These are phyloP conservation scores for Gouania willdenowi DNA, from an alignment of 2,797 vertebrate genomes.

Conservation along the genomic window DNA sequence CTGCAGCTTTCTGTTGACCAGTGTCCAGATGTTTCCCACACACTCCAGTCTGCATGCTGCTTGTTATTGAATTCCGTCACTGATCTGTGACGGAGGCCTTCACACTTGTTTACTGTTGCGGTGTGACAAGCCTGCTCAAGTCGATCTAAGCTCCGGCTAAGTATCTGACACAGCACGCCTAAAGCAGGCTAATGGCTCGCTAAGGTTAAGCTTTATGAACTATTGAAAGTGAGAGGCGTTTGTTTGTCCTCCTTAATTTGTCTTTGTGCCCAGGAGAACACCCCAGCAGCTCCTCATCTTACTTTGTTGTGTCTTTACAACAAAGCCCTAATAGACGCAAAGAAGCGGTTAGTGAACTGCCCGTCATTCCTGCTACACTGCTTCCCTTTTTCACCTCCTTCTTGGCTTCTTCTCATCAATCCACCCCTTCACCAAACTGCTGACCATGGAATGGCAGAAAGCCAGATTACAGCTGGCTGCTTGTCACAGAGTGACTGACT, in stretches of 20 bases:
- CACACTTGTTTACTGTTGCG: conserved; percentile 42
- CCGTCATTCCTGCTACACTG: conserved; percentile 38
- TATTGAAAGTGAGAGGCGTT: conserved; percentile 12
- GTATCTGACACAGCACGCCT: conserved; percentile 12
- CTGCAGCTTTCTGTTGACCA: conserved; percentile 46
- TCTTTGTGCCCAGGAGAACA: conserved; percentile 2
- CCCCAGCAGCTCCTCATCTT: too few species aligned
- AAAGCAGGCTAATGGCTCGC: conserved; percentile 14
- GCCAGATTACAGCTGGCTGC: conserved; percentile 39
- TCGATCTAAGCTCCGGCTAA: conserved; percentile 39
- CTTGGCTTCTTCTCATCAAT: conserved; percentile 1
- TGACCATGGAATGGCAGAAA: conserved; percentile 40
- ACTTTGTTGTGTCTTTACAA: conserved; percentile 28
- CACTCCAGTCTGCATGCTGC: conserved; percentile 48
- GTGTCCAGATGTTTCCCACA: conserved; percentile 64
- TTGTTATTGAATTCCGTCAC: conserved; percentile 46
- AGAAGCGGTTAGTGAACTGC: conserved; percentile 50
- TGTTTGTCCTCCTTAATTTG: conserved; percentile 16
- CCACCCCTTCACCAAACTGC: conserved; percentile 33
- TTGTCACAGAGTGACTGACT: conserved; percentile 50
- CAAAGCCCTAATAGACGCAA: conserved; percentile 45
- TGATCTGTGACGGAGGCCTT: conserved; percentile 42
- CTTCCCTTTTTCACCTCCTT: conserved; percentile 5
- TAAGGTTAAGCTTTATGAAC: conserved; percentile 40
- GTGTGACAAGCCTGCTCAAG: conserved; percentile 29